Evolutionary conservation across 2,888 invertebrate genomes (phyloP).

Genomic region (Ethmia dodecea): DNA sequence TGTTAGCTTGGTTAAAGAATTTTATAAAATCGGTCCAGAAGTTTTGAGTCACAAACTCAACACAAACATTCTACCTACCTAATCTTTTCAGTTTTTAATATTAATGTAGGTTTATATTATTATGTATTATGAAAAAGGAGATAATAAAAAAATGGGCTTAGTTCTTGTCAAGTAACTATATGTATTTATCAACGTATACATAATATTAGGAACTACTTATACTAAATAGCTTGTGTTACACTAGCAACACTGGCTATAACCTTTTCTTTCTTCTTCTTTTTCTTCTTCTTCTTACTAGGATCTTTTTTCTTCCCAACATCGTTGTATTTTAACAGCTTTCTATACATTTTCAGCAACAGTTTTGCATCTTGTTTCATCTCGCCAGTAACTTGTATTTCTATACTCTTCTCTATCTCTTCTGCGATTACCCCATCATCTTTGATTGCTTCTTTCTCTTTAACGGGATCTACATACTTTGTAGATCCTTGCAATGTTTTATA

Average conservation of each 20-base stretch:
- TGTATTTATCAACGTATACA: too few species aligned
- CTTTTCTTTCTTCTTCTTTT: constrained; percentile 38
- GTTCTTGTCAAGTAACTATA: too few species aligned
- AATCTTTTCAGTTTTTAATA: too few species aligned
- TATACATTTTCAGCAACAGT: constrained; percentile 67
- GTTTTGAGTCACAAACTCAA: too few species aligned
- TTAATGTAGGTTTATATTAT: too few species aligned
- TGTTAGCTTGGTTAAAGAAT: too few species aligned
- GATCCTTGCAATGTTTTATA: constrained; percentile 65
- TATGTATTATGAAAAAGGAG: too few species aligned
- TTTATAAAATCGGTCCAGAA: too few species aligned
- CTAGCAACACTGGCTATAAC: neutral
- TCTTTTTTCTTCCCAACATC: constrained; percentile 45
- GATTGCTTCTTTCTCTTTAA: constrained; percentile 18
- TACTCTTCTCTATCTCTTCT: constrained; percentile 16
- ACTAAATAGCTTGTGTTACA: too few species aligned
- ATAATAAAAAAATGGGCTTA: too few species aligned
- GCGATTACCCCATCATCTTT: constrained; percentile 10
- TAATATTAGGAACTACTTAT: too few species aligned
- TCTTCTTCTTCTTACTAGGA: constrained; percentile 49
- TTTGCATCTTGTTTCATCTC: constrained; percentile 67
- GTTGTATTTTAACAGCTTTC: constrained; percentile 58
- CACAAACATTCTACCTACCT: too few species aligned
- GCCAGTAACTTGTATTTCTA: constrained; percentile 21
- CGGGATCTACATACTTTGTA: constrained; percentile 53